Base-by-base conservation (phyloP, 2,888 invertebrate genomes). In the Nomada goodeniana region DNA sequence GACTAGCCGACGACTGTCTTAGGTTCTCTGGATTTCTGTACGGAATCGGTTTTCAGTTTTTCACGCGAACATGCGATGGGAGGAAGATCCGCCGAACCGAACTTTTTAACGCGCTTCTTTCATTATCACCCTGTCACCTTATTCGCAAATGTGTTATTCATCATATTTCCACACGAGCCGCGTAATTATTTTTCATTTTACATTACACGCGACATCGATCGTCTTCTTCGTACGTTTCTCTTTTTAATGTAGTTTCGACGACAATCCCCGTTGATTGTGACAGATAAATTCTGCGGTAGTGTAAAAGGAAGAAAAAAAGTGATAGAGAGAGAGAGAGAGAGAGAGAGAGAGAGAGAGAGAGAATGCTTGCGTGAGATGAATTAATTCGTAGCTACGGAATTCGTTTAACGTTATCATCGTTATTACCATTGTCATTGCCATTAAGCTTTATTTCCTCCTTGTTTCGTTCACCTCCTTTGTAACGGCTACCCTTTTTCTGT, bases 1-100 rank as follows among this genome's bases (percentile, higher is more conserved):
- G 85, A 90, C 90, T 92, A 92, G 92, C 91, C 89, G 91, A 91
- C 90, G 88, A 91, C 89, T 91, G 91, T 91, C 89, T 91, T 86
- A 88, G 89, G 81, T 87, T 86, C 80, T 85, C 85, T 80, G 80
- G 80, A 80, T 42, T 82, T 78, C 80, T 82, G 85, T 80, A 75
- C 85, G 78, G 65, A 67, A 71, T 64, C 69, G 69, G 64, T 71
- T 76, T 72, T 85, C 26, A 80, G 72, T 82, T 75, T 82, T 75
- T 65, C 83, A 63, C 63, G 82, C 59, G 81, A 75, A 68, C 83
- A 67, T 59, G 83, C 76, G 68, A 72, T 29, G 57, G 72, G 68
- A 36, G 60, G 76, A 65, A 59, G 57, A 76, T 69, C 59, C 63
- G 65, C 74, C 65, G 67, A 52, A 61, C 57, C 55, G 64, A 67